Conservation (phyloP, 1,140 invertebrate genomes). For the Aphelinus atriplicis region DNA sequence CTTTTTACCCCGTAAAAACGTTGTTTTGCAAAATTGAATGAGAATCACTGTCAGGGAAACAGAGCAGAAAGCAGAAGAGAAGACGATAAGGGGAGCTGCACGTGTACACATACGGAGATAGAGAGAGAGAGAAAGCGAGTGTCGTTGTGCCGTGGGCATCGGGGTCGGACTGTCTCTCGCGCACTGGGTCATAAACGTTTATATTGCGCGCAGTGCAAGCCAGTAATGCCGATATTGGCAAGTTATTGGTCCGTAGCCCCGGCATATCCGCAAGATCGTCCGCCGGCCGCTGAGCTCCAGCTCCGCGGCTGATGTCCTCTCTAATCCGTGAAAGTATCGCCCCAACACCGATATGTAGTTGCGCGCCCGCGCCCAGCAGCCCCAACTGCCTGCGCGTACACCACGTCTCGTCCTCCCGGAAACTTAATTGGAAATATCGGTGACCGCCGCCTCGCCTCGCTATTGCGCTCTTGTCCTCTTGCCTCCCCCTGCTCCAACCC, state of each 20-base stretch:
- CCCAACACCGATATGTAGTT: slow-evolving; percentile 34
- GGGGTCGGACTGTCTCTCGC: slow-evolving; percentile 43
- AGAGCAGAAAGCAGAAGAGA: slow-evolving; percentile 44
- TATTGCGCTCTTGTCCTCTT: background rate
- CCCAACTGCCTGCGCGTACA: too few species aligned
- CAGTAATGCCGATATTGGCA: slow-evolving; percentile 64
- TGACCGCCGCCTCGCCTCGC: slow-evolving; percentile 14
- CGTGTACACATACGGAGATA: too few species aligned
- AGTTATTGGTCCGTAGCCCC: slow-evolving; percentile 60
- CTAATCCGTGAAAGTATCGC: slow-evolving; percentile 53
- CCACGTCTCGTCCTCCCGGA: slow-evolving; percentile 27
- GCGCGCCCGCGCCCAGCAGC: background rate
- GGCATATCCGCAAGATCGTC: slow-evolving; percentile 38
- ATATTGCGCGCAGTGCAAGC: slow-evolving; percentile 61
- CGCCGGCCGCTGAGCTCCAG: slow-evolving; percentile 38
- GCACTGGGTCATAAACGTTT: slow-evolving; percentile 65
- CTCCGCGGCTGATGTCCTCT: slow-evolving; percentile 16
- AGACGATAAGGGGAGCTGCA: too few species aligned
- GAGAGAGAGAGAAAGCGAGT: slow-evolving; percentile 43
- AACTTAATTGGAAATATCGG: slow-evolving; percentile 58
- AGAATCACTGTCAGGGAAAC: slow-evolving; percentile 50
- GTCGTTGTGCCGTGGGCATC: slow-evolving; percentile 41
- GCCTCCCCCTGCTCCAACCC: background rate
- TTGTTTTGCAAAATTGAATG: slow-evolving; percentile 31
- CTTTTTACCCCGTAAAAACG: too few species aligned